These are phyloP conservation scores for Dioctria rufipes DNA, from an alignment of 2,888 invertebrate genomes.

Conservation along the genomic window DNA sequence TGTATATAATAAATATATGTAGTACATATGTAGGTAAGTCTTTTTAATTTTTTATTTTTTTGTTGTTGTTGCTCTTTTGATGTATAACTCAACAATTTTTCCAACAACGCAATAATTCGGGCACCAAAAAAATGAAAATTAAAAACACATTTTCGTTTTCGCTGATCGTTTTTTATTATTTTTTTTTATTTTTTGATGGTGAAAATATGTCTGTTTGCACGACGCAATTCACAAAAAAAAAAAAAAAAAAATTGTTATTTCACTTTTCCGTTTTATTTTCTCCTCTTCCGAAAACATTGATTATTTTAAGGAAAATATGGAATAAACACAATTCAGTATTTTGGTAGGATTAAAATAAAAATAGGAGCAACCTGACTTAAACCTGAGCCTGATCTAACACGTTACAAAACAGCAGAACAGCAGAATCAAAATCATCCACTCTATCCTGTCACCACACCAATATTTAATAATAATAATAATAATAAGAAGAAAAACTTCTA, in stretches of 20 bases:
- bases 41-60: not conserved
- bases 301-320: not conserved
- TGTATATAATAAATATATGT: no score
- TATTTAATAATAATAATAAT: not conserved
- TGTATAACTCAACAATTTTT: not conserved
- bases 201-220: not conserved
- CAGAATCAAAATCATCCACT: not conserved
- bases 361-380: no score
- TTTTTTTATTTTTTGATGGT: no score
- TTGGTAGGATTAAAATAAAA: no score
- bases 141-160: slow-evolving; percentile 7
- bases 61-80: no score
- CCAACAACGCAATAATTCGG: slow-evolving; percentile 22
- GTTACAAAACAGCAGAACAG: not conserved
- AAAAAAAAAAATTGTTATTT: not conserved
- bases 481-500: slow-evolving; percentile 27
- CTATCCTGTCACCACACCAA: slow-evolving; percentile 16
- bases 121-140: not conserved
- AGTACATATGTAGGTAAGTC: no score
- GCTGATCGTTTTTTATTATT: no score
- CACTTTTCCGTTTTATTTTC: not conserved
- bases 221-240: slow-evolving; percentile 25
- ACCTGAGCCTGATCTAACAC: not conserved
- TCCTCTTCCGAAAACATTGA: not conserved
- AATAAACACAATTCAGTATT: no score